Percentiles rank a stretch among this genome's conserved stretches.
These are phyloP conservation scores for Deilephila porcellus DNA, from an alignment of 2,888 invertebrate species.

Conservation along the genomic window DNA sequence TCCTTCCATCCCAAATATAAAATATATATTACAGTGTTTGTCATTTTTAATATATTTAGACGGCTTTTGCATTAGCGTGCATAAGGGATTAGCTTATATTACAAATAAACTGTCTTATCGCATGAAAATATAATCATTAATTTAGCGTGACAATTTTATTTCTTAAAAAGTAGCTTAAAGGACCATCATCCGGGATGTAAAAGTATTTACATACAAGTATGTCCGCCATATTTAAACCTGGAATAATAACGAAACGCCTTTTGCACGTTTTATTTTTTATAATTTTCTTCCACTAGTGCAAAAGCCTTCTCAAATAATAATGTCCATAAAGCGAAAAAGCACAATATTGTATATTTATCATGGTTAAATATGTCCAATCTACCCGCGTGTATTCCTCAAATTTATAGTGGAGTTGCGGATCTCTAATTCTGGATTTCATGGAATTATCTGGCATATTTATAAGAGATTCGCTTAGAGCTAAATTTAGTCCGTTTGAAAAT, in stretches of 20 bases:
- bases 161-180: no score
- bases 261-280: no score
- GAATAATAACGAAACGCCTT: no score
- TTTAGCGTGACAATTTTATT: no score
- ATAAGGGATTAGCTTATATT: no score
- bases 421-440: not conserved
- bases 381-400: not conserved
- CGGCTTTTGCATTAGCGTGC: slow-evolving; percentile 1
- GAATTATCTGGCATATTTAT: not conserved
- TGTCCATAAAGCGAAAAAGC: not conserved
- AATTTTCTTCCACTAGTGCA: not conserved
- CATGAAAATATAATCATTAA: no score
- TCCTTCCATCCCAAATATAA: slow-evolving; percentile 60
- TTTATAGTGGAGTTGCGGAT: not conserved
- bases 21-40: slow-evolving; percentile 35
- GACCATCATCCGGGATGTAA: no score
- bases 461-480: no score
- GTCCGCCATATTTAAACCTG: no score
- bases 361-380: not conserved
- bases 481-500: no score
- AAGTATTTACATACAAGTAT: no score
- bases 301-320: slow-evolving; percentile 1
- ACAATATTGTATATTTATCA: not conserved
- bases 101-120: no score
- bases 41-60: not conserved